Evolutionary conservation across 1,140 invertebrate genomes (phyloP).

Genomic region (Drosophila virilis): DNA sequence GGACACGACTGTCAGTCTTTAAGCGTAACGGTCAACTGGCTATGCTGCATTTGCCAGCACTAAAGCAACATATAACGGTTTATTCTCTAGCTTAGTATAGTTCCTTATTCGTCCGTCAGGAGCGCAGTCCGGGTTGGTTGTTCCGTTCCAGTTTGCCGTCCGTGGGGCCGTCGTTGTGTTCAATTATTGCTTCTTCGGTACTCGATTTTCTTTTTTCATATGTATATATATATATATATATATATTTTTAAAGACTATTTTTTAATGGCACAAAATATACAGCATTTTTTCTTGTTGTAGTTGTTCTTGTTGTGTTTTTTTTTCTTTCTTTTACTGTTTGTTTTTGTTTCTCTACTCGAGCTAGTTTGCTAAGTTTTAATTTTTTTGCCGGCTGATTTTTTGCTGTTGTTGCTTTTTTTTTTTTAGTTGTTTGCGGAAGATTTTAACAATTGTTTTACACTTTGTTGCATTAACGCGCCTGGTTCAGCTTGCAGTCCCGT

Average conservation of each 20-base stretch:
- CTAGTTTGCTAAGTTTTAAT: constrained; percentile 13
- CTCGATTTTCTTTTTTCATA: constrained; percentile 38
- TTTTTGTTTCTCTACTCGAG: constrained; percentile 28
- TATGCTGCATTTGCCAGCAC: too few relatives aligned
- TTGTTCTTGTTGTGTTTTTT: constrained; percentile 34
- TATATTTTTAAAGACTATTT: constrained; percentile 67
- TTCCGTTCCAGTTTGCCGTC: not conserved
- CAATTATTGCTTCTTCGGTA: constrained; percentile 54
- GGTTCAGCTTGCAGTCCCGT: constrained; percentile 38
- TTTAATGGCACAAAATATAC: constrained; percentile 83
- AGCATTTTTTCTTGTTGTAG: constrained; percentile 55
- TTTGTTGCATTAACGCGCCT: constrained; percentile 13
- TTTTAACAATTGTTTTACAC: constrained; percentile 16
- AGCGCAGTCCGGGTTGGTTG: constrained; percentile 1
- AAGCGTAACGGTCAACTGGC: not conserved
- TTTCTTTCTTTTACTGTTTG: constrained; percentile 14
- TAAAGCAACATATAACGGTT: constrained; percentile 2
- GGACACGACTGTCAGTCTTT: constrained; percentile 5
- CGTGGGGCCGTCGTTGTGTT: constrained; percentile 39
- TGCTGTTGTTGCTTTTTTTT: constrained; percentile 14
- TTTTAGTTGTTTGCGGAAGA: constrained; percentile 31
- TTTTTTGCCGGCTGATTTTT: not conserved
- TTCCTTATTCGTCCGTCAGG: not conserved
- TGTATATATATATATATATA: constrained; percentile 41
- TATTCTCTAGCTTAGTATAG: constrained; percentile 11